A percentile compares a stretch with the other conserved stretches of the same genome.
Evolutionary conservation across 2,888 invertebrate genomes (phyloP).

Genomic region (Eulithis testata): DNA sequence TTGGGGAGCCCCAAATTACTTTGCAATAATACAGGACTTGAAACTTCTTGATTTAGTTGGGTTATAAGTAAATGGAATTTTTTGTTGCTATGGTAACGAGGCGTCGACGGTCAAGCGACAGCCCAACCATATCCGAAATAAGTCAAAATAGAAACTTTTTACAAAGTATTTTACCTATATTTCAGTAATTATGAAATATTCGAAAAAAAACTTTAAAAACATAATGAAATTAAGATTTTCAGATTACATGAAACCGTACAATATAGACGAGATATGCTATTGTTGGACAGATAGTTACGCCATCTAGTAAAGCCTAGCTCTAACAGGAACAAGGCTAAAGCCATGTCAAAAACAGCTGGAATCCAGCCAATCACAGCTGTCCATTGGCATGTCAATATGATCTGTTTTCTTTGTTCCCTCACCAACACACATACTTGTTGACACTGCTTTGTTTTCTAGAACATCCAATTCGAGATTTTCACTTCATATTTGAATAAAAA

Average conservation of each 20-base stretch:
- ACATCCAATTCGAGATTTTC: conserved; percentile 56
- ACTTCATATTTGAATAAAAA: conserved; percentile 32
- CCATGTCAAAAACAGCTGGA: conserved; percentile 81
- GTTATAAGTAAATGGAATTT: conserved; percentile 47
- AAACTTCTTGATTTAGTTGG: conserved; percentile 42
- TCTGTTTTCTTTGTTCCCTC: conserved; percentile 57
- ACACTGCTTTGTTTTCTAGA: conserved; percentile 79
- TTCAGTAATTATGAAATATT: background rate
- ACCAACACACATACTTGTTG: conserved; percentile 64
- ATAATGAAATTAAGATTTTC: background rate
- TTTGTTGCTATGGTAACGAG: conserved; percentile 63
- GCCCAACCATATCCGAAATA: background rate
- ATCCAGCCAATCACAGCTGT: conserved; percentile 63
- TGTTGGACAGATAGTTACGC: conserved; percentile 61
- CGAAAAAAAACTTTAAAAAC: background rate
- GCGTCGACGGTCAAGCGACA: conserved; percentile 29
- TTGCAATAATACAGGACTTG: background rate
- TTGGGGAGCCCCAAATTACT: background rate
- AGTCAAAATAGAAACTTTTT: conserved; percentile 26
- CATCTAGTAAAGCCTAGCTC: conserved; percentile 54
- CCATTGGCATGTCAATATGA: conserved; percentile 61
- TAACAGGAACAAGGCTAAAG: conserved; percentile 29
- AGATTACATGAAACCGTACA: background rate
- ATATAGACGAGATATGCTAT: conserved; percentile 42
- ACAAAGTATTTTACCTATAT: background rate